Base-by-base conservation (phyloP, 53 echinoderm and acorn worm species). In the Holothuria scabra region DNA sequence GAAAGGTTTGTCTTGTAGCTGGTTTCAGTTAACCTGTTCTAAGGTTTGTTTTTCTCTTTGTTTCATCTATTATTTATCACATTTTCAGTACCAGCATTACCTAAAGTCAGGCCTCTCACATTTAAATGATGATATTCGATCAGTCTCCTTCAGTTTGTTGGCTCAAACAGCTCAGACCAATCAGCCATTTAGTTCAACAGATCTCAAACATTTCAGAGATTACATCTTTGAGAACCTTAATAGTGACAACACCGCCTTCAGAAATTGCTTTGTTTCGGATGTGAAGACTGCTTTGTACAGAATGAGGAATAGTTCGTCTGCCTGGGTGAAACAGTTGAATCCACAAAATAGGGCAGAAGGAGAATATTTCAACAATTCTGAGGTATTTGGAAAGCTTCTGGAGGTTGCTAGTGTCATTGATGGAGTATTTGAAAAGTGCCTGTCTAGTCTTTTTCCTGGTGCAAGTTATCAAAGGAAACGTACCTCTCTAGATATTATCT, bases 381-480 rank as follows among this genome's bases (percentile, higher is more conserved):
- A 61, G 21, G 28, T 74, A 14, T n/a, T 25, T n/a, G 33, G 87
- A 65, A 62, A 56, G 26, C 81, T 93, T 24, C 26, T 58, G 59
- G 82, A 71, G 21, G 85, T 74, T 8, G 35, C 87, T 49, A 84
- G 76, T 9, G 75, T 85, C 22, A 30, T 93, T 52, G 91, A 94
- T 68, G 88, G 86, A 85, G 44, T 99, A 24, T 70, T 86, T 41
- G 79, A 93, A 22, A 59, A 83, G 44, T 83, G 85, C 55, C 70
- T 93, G 6, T 71, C 80, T 12, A 88, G 89, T 37, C 84, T 99
- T 18, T 99, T 95, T 74, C 94, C 94, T 67, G 99, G 99, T 78
- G 92, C 99, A 28, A 92, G 89, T 78, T 99, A 99, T 65, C 99
- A 99, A 76, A 89, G 99, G 86, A 94, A 90, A 76, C 82, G 89